phyloP scores from a whole-genome alignment of 2,797 vertebrate species.

The Melanogrammus aeglefinus region DNA sequence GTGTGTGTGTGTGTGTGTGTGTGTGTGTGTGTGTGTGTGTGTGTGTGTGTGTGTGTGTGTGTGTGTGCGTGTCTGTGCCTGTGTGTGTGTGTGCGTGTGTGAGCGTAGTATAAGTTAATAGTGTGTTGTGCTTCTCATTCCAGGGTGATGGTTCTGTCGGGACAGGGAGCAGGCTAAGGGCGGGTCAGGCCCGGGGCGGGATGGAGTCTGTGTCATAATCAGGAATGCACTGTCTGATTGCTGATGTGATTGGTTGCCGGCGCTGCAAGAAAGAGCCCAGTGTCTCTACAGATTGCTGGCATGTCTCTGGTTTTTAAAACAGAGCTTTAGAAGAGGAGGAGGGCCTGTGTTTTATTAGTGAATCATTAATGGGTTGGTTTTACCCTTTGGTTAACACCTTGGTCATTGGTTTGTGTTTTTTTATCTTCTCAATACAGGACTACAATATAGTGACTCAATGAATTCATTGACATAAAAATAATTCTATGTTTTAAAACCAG shows the following conservation, averaged over 20 bases:
- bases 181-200: slow-evolving; percentile 67
- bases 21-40: slow-evolving; percentile 6
- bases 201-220: slow-evolving; percentile 58
- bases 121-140: slow-evolving; percentile 74
- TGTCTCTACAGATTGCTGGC: not conserved
- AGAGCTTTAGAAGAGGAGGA: not conserved
- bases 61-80: slow-evolving; percentile 30
- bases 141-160: slow-evolving; percentile 66
- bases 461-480: too few species aligned
- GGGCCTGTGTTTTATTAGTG: not conserved
- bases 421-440: not conserved
- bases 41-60: not conserved
- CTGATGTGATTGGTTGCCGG: slow-evolving; percentile 12
- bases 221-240: slow-evolving; percentile 29
- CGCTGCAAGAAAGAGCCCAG: not conserved
- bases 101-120: slow-evolving; percentile 44
- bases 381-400: not conserved
- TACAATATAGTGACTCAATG: not conserved
- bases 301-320: not conserved
- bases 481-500: too few species aligned
- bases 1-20: slow-evolving; percentile 14
- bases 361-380: not conserved
- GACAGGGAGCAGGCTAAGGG: slow-evolving; percentile 64
- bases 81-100: slow-evolving; percentile 27
- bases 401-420: too few species aligned